A percentile compares a stretch with the other conserved stretches of the same genome.
Conservation (phyloP, 2,888 invertebrate genomes). For the Aphrophora alni region DNA sequence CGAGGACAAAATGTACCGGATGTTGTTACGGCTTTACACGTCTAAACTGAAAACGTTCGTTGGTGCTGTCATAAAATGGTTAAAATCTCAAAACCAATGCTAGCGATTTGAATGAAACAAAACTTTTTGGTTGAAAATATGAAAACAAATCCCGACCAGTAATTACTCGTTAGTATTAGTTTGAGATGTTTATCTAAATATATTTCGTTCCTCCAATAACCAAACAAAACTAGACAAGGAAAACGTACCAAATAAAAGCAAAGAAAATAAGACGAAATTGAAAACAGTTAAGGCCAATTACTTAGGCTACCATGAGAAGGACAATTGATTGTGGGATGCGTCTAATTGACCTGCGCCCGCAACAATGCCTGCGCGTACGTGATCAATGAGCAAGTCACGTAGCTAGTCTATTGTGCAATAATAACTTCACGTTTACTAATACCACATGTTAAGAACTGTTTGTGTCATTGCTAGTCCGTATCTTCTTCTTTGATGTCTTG, state of each 20-base stretch:
- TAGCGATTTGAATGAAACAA: too few relatives aligned
- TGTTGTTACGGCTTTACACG: too few relatives aligned
- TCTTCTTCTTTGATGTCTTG: too few relatives aligned
- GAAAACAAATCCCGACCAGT: too few relatives aligned
- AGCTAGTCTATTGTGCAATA: background rate
- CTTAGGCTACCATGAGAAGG: background rate
- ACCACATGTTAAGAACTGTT: background rate
- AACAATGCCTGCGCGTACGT: background rate
- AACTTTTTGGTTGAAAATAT: too few relatives aligned
- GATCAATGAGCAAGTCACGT: background rate
- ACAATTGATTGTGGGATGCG: background rate
- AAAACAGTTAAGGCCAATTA: background rate
- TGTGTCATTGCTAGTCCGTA: background rate
- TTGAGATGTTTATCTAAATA: too few relatives aligned
- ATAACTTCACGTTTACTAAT: background rate
- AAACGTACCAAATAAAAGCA: background rate
- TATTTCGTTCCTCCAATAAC: too few relatives aligned
- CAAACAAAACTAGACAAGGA: background rate
- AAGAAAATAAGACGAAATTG: background rate
- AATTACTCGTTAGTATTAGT: too few relatives aligned
- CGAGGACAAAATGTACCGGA: too few relatives aligned
- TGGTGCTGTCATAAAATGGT: too few relatives aligned
- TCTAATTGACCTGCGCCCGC: slow-evolving; percentile 3
- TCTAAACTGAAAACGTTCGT: too few relatives aligned
- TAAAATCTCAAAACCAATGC: too few relatives aligned